phyloP scores from a whole-genome alignment of 1,140 invertebrate genomes.

The Sinella curviseta region DNA sequence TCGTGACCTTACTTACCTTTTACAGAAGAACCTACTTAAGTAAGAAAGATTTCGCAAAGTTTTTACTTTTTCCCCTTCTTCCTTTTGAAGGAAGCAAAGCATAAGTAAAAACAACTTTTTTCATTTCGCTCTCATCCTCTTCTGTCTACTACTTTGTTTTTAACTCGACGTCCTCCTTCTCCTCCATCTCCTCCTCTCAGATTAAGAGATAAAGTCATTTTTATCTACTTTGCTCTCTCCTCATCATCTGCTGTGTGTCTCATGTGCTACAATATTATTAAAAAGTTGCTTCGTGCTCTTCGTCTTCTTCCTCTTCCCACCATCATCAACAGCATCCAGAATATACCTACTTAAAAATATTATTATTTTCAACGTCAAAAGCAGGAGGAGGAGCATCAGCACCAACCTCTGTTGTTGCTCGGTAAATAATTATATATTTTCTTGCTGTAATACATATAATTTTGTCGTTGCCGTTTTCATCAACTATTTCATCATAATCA shows the following conservation, averaged over 20 bases:
- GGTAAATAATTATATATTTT: background rate
- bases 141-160: background rate
- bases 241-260: background rate
- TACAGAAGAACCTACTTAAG: background rate
- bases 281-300: background rate
- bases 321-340: too few species aligned
- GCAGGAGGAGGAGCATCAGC: too few species aligned
- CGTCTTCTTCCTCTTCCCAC: too few species aligned
- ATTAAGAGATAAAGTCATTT: background rate
- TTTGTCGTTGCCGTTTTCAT: background rate
- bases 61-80: background rate
- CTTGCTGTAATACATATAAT: background rate
- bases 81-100: too few species aligned
- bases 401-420: background rate
- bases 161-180: background rate
- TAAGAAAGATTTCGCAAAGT: background rate
- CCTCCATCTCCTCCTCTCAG: background rate
- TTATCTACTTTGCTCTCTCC: background rate
- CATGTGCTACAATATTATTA: background rate
- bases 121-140: too few species aligned
- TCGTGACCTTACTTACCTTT: conserved; percentile 17
- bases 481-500: conserved; percentile 6
- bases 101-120: too few species aligned
- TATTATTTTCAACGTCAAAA: background rate
- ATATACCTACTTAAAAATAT: background rate